Evolutionary conservation across 2,113 vertebrate species (phyloP).

Genomic region (Oncorhynchus mykiss): DNA sequence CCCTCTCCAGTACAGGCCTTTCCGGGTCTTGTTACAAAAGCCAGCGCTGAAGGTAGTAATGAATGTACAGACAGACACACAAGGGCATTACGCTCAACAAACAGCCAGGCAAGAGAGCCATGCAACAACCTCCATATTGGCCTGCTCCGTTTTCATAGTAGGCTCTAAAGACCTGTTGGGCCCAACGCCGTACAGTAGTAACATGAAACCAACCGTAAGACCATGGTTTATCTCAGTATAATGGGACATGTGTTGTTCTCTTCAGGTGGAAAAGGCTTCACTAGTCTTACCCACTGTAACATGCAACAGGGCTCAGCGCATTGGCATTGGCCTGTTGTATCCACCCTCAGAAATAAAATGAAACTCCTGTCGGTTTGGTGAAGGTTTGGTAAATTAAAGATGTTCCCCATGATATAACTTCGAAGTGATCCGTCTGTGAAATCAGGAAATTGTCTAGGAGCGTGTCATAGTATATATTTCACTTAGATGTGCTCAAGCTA

Average conservation of each 20-base stretch:
- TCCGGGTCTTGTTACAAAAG: no score
- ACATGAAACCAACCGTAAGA: background rate
- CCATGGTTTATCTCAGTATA: no score
- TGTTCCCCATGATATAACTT: no score
- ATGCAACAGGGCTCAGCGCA: background rate
- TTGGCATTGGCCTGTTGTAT: background rate
- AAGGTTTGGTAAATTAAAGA: no score
- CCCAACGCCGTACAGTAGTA: background rate
- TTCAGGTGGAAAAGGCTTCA: no score
- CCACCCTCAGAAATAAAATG: background rate
- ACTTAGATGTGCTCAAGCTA: no score
- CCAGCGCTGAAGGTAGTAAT: background rate
- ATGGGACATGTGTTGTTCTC: no score
- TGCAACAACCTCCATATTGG: background rate
- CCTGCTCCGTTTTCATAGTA: conserved; percentile 6
- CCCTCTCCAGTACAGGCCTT: no score
- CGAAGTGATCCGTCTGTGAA: no score
- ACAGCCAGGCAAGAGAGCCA: background rate
- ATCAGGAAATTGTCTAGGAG: no score
- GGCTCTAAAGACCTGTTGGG: background rate
- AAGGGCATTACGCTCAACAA: background rate
- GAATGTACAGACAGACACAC: background rate
- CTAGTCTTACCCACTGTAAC: background rate
- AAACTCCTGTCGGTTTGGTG: no score
- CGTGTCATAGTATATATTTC: no score